Base-by-base conservation (phyloP, 1,140 invertebrate genomes). In the Maniola jurtina region DNA sequence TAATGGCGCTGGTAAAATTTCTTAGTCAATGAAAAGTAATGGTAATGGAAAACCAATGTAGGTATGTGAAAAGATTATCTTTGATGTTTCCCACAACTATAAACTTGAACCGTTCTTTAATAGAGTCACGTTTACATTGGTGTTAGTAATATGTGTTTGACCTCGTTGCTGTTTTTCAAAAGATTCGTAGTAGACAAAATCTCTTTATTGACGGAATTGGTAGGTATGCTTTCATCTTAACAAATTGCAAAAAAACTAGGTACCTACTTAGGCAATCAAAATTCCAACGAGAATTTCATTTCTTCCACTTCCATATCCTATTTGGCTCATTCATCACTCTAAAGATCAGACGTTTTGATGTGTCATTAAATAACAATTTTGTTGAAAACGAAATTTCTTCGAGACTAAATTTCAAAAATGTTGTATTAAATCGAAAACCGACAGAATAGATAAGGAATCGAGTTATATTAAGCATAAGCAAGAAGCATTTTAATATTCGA, bases 361-460 rank as follows among this genome's bases (percentile, higher is more conserved):
- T n/a, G 35, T 68, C 45, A 63, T 68, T 38, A 45, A 52, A 68
- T 38, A 45, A 58, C 47, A 62, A 58, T 68, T 63, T 67, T 35
- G 38, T 14, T 36, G 40, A 62, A 58, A 63, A 58, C 33, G 58
- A 48, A 35, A 47, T 48, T 58, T 56, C 35, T 4, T 36, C 8
- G 6, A 35, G 2, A 57, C 11, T 14, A 16, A 16, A 16, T 50
- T 16, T 50, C 15, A 50, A 50, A 50, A 16, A 2, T 50, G 15
- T 16, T 8, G 48, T 50, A 16, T 42, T 11, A 45, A 16, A 45
- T 25, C 6, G 42, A 38, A 40, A 34, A 9, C 13, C 13, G 42
- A 45, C 9, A 2, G 42, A 45, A 45, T 45, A n/a, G 1, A 45
- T 5, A 45, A 5, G 42, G 42, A 5, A 45, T 11, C 9, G 42